Base-by-base conservation (phyloP, 2,113 vertebrate species). In the Anser cygnoides region DNA sequence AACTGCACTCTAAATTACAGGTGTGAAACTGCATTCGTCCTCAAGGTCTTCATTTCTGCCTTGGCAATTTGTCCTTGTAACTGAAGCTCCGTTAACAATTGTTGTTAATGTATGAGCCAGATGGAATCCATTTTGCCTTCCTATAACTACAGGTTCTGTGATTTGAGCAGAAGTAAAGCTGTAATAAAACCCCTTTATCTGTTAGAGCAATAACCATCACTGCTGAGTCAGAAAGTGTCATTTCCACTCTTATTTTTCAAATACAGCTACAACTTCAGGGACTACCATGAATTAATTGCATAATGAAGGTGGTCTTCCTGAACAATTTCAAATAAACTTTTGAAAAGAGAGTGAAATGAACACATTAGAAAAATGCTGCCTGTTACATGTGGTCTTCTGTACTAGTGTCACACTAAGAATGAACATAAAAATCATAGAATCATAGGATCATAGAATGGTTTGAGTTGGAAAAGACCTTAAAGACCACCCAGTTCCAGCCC, bases 1-100 rank as follows among this genome's bases (percentile, higher is more conserved):
- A 87, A 92, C 61, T 62, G 14, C 44, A 58, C 44, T 94, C 49
- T 72, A 89, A 95, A 92, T 92, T 95, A 67, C 80, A 95, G 58
- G 31, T 91, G 58, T 66, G 70, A 91, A 93, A 87, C 39, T 41
- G 31, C 15, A 55, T 76, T 95, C 89, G 46, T 95, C 86, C 90
- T 93, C 49, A 73, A 94, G 77, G 89, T 73, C 62, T 81, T 93
- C 3, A 62, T 89, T 92, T 94, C 31, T 89, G 28, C 41, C 59
- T 90, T 90, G 21, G 52, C 85, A 93, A 79, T 67, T 87, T 92
- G 43, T 78, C 61, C 61, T 67, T 82, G 19, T 70, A 46, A 58
- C 66, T 76, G 58, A 84, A 84, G 41, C 50, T 91, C 70, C 14
- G 2, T 66, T 76, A 90, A 62, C 49, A 92, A 54, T 79, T 85